Conservation (phyloP, 30 jellyfish, hydroid and myxozoan species). For the Catostylus mosaicus region DNA sequence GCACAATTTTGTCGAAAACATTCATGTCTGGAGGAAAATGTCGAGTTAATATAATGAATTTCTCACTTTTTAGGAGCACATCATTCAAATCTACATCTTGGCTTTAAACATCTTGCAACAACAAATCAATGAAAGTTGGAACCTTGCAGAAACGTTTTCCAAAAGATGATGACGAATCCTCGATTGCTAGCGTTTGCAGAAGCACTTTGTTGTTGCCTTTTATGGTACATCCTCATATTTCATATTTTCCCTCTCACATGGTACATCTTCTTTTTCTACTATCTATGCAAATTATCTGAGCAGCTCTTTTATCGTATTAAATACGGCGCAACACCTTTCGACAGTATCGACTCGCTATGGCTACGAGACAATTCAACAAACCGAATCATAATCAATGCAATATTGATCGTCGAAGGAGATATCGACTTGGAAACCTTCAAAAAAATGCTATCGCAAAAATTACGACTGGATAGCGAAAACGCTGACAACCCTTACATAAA, state of each 20-base stretch:
- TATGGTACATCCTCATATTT: constrained; percentile 40
- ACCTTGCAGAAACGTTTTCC: too few species aligned
- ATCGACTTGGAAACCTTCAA: constrained; percentile 35
- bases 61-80: too few species aligned
- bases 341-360: constrained; percentile 77
- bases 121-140: too few species aligned
- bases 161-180: constrained; percentile 35
- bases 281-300: constrained; percentile 44
- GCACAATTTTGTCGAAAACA: too few species aligned
- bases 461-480: constrained; percentile 25
- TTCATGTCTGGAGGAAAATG: too few species aligned
- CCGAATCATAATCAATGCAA: constrained; percentile 73
- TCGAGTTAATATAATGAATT: too few species aligned
- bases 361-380: constrained; percentile 65
- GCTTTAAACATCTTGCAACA: too few species aligned
- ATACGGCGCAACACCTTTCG: constrained; percentile 60
- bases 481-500: constrained; percentile 36
- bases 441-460: constrained; percentile 8
- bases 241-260: constrained; percentile 28
- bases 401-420: constrained; percentile 57
- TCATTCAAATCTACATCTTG: too few species aligned
- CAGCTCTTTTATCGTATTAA: constrained; percentile 7
- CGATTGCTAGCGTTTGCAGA: constrained; percentile 21
- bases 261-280: constrained; percentile 21
- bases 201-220: constrained; percentile 22